These are phyloP conservation scores for Myotis findleyi DNA, from an alignment of 2,797 vertebrate species.

Conservation along the genomic window DNA sequence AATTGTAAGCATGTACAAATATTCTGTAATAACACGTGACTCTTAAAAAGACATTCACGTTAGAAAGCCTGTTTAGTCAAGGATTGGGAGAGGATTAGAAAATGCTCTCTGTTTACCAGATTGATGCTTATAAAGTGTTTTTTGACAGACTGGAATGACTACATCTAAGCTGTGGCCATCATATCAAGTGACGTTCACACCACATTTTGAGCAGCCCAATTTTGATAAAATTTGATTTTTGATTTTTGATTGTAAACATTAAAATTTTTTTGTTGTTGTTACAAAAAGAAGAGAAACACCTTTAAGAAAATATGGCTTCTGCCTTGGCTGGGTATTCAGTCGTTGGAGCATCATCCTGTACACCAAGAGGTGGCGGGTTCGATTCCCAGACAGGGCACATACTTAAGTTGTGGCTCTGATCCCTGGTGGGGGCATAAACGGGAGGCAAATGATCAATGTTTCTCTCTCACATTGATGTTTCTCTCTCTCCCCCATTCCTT, in stretches of 20 bases:
- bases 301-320: neutral
- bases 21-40: neutral
- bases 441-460: neutral
- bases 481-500: neutral
- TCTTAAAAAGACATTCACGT: neutral
- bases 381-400: neutral
- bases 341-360: neutral
- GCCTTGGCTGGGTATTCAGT: neutral
- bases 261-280: neutral
- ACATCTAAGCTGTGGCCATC: neutral
- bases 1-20: neutral
- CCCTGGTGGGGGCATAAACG: neutral
- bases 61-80: neutral
- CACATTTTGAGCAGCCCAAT: neutral
- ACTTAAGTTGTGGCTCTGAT: neutral
- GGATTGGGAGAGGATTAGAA: neutral
- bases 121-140: neutral
- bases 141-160: neutral
- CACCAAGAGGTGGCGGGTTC: neutral
- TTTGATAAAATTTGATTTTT: neutral
- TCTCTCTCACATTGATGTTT: neutral
- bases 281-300: neutral
- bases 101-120: neutral
- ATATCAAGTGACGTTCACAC: neutral
- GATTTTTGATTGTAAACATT: neutral